A percentile compares a stretch with the other conserved stretches of the same genome.
Evolutionary conservation across 2,113 vertebrate genomes (phyloP).

Genomic region (Abramis brama): DNA sequence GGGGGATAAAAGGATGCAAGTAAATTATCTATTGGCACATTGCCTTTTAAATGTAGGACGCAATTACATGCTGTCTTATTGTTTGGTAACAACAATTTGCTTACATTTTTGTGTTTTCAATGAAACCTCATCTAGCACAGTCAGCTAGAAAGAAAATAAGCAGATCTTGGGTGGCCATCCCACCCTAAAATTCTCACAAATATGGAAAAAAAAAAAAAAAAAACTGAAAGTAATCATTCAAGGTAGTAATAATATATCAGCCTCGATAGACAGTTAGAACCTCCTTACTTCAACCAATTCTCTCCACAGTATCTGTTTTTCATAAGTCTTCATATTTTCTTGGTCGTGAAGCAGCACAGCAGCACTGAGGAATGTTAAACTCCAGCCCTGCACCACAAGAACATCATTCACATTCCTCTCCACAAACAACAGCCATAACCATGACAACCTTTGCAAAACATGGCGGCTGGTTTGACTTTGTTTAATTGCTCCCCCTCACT

Average conservation of each 20-base stretch:
- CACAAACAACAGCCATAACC: constrained; percentile 71
- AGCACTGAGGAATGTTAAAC: constrained; percentile 75
- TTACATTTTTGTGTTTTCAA: too few relatives aligned
- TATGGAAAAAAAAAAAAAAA: too few relatives aligned
- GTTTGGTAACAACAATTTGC: not conserved
- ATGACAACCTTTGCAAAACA: constrained; percentile 75
- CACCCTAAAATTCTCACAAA: too few relatives aligned
- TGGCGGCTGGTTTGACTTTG: constrained; percentile 70
- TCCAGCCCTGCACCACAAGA: constrained; percentile 74
- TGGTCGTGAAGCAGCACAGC: constrained; percentile 55
- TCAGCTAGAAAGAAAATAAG: too few relatives aligned
- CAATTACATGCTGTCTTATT: too few relatives aligned
- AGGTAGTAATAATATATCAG: not conserved
- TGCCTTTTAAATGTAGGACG: too few relatives aligned
- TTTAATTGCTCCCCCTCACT: constrained; percentile 69
- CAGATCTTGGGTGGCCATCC: too few relatives aligned
- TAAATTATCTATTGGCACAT: too few relatives aligned
- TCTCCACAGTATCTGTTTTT: constrained; percentile 28
- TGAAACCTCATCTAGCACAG: too few relatives aligned
- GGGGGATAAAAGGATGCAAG: too few relatives aligned
- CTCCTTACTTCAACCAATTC: not conserved
- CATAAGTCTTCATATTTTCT: not conserved
- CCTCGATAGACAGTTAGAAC: not conserved
- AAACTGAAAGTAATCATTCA: too few relatives aligned
- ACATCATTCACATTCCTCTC: constrained; percentile 76